Conservation (phyloP, 2,797 vertebrate genomes). For the Dendrocincla fuliginosa region DNA sequence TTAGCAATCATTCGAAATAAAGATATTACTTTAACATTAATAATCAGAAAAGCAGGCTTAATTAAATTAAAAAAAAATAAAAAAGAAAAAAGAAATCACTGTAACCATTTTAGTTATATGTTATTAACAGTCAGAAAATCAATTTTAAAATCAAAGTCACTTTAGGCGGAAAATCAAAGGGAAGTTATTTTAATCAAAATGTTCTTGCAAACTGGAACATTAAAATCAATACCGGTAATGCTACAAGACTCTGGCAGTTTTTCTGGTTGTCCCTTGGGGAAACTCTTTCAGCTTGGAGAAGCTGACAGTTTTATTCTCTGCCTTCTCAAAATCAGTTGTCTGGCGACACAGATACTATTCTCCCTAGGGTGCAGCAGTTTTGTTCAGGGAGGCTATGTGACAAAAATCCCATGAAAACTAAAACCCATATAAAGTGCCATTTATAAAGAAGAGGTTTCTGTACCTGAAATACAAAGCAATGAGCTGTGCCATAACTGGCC, state of each 20-base stretch:
- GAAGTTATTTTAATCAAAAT: not conserved
- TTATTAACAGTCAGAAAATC: not conserved
- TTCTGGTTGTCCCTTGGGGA: not conserved
- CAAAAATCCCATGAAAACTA: not conserved
- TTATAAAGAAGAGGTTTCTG: not conserved
- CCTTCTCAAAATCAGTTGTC: not conserved
- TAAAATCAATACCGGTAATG: not conserved
- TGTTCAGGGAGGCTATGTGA: not conserved
- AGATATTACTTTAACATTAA: not conserved
- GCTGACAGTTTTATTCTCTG: not conserved
- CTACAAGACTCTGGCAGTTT: not conserved
- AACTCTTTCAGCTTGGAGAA: not conserved
- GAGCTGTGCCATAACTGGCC: not conserved
- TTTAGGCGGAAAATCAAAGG: conserved; percentile 5
- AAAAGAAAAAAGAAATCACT: too few relatives aligned
- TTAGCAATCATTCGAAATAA: not conserved
- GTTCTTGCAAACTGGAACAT: not conserved
- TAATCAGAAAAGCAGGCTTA: not conserved
- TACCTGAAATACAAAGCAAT: not conserved
- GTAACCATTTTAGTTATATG: not conserved
- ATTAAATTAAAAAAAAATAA: not conserved
- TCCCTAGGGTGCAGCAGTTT: not conserved
- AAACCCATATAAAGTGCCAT: not conserved
- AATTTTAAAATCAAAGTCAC: not conserved
- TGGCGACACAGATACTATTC: not conserved